A percentile compares a stretch with the other conserved stretches of the same genome.
These are phyloP conservation scores for Halesus radiatus DNA, from an alignment of 1,140 invertebrate genomes.

Conservation along the genomic window DNA sequence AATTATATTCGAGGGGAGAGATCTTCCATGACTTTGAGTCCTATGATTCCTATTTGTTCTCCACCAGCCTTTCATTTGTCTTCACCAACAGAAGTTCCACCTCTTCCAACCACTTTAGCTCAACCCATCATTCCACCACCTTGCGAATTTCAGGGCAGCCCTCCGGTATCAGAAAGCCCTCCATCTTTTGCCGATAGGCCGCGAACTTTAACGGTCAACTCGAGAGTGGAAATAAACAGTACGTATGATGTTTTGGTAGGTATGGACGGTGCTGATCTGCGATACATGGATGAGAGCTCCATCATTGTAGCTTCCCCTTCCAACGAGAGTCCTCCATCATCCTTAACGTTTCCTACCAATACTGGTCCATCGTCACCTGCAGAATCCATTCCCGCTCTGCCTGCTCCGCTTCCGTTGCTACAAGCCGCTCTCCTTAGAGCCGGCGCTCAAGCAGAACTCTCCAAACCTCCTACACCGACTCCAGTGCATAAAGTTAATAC, in stretches of 20 bases:
- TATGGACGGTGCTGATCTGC: conserved; percentile 84
- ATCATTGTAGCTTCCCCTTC: conserved; percentile 83
- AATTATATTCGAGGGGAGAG: conserved; percentile 41
- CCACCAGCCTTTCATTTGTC: conserved; percentile 63
- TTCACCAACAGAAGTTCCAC: conserved; percentile 65
- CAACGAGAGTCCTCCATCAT: conserved; percentile 80
- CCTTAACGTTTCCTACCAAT: conserved; percentile 71
- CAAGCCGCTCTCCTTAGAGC: conserved; percentile 76
- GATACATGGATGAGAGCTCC: conserved; percentile 93
- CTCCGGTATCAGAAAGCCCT: conserved; percentile 75
- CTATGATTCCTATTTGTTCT: conserved; percentile 43
- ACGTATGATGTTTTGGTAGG: conserved; percentile 84
- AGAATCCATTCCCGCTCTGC: conserved; percentile 61
- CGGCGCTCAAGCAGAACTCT: conserved; percentile 70
- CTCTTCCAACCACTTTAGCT: conserved; percentile 68
- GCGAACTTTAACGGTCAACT: conserved; percentile 70
- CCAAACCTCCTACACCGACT: conserved; percentile 65
- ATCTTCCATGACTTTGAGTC: conserved; percentile 47
- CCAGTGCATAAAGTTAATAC: conserved; percentile 78
- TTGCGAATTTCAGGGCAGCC: conserved; percentile 78
- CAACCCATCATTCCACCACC: conserved; percentile 82
- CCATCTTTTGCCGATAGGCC: conserved; percentile 72
- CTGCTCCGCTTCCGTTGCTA: conserved; percentile 63
- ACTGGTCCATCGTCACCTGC: conserved; percentile 73
- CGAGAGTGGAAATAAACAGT: conserved; percentile 69